Evolutionary conservation across 2,888 invertebrate genomes (phyloP), one percentile per base, ranked within the genome.

Genomic region (Polydesmus complanatus): DNA sequence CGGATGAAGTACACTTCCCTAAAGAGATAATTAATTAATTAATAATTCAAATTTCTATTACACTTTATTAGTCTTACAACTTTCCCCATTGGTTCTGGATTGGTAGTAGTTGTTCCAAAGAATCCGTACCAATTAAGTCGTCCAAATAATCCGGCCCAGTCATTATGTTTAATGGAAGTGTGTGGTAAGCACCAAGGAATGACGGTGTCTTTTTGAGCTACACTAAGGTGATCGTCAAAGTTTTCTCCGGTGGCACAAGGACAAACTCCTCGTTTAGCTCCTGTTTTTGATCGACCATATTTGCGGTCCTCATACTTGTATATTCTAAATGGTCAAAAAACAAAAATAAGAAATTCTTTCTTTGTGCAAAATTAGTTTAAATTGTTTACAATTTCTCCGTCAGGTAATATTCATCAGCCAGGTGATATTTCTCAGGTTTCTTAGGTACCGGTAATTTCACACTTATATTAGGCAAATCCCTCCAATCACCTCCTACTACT

Each of bases 41-140:
- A 18, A 37, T 37, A 37, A 5, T 8, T 8, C 14, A 55, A 55
- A 55, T 22, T 55, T 8, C 37, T 37, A 8, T 37, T 37, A 37
- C 14, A 37, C 8, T 26, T 22, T 22, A 19, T n/a, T 19, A 58
- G 19, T 26, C 51, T 18, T 69, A 80, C 80, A 76, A 88, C 88
- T 78, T 90, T 90, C 65, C 88, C 88, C 87, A 90, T 89, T 1
- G 90, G 90, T 72, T 90, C 89, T 22, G 90, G 89, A 76, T 89
- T 89, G 21, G 78, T 78, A 63, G 86, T 82, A 0, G 88, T 89
- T 1, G 90, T 90, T 67, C 84, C 83, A 74, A 89, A 90, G 77
- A 84, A 88, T 2, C 88, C 88, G 68, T 85, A 83, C 88, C 88
- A 88, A 64, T 84, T 83, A 14, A 90, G 73, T 37, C 90, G 80